Base-by-base conservation (phyloP, 2,113 vertebrate genomes). In the Lepus timidus region DNA sequence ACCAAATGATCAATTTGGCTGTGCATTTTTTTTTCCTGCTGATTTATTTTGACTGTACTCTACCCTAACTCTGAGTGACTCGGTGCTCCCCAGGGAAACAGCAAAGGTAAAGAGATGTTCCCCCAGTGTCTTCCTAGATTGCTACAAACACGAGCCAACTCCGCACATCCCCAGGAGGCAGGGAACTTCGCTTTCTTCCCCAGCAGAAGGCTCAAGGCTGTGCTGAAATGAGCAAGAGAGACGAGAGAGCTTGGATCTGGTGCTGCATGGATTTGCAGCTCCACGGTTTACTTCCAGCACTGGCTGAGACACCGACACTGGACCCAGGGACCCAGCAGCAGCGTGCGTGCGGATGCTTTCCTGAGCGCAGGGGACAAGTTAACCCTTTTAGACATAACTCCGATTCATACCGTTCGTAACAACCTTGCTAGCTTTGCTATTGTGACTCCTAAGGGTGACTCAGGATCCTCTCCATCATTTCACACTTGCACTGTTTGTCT, bases 1-100 rank as follows among this genome's bases (percentile, higher is more conserved):
- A 83, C 39, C 94, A 83, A 3, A 16, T 62, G 82, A 88, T 83
- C 65, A 71, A 0, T 86, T 79, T 39, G 64, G 19, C 49, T 6
- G 22, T 86, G 49, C 20, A 3, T n/a, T 49, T 75, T 79, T 75
- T 79, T 84, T 79, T 74, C 62, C 51, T 88, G 39, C 65, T 73
- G 65, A 92, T 95, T 73, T 68, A 64, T 85, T 95, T 74, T 88
- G 88, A 80, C 74, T 88, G 19, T 86, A 9, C 85, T 90, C 68
- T 93, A 16, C 49, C 75, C 68, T 68, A n/a, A 91, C 17, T 88
- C 83, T 61, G 16, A 27, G 91, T 93, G 83, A 97, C 91, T 93
- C 88, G 74, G 90, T 93, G 23, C 70, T 94, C n/a, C 89, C n/a
- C 44, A 44, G 74, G 44, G 78, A 70, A 65, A 10, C 9, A 39